These are phyloP conservation scores for Sycophila sp. DNA, from an alignment of 1,140 invertebrate species.

Conservation along the genomic window DNA sequence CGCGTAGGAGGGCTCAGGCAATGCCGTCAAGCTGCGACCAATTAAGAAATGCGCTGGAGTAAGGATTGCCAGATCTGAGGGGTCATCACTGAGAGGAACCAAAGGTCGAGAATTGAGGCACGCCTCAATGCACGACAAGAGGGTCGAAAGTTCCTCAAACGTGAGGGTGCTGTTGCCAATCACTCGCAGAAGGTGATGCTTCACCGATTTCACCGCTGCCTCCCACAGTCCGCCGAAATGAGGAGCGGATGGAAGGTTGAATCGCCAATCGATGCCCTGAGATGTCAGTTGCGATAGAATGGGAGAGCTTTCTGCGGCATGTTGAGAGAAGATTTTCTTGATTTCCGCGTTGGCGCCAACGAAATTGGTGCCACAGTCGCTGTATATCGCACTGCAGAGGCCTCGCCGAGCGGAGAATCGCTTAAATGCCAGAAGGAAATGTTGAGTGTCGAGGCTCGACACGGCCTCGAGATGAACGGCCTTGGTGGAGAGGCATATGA, in stretches of 20 bases:
- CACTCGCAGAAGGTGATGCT: not conserved
- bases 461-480: slow-evolving; percentile 12
- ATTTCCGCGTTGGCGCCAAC: not conserved
- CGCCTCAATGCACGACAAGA: not conserved
- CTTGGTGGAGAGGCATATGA: slow-evolving; percentile 23
- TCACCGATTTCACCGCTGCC: not conserved
- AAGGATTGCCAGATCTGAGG: not conserved
- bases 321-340: not conserved
- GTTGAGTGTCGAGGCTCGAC: no score
- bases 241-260: not conserved
- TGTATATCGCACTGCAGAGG: not conserved
- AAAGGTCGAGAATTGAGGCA: not conserved
- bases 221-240: not conserved
- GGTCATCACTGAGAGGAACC: not conserved
- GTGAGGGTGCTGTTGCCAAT: not conserved
- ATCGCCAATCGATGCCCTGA: not conserved
- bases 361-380: slow-evolving; percentile 14
- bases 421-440: no score
- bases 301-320: not conserved
- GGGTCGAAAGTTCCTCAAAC: not conserved
- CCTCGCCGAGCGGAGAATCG: not conserved
- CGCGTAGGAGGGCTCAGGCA: not conserved
- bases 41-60: not conserved
- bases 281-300: no score
- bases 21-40: not conserved